phyloP scores from a whole-genome alignment of 64 coral and sea anemone genomes.

The Porites australiensis region DNA sequence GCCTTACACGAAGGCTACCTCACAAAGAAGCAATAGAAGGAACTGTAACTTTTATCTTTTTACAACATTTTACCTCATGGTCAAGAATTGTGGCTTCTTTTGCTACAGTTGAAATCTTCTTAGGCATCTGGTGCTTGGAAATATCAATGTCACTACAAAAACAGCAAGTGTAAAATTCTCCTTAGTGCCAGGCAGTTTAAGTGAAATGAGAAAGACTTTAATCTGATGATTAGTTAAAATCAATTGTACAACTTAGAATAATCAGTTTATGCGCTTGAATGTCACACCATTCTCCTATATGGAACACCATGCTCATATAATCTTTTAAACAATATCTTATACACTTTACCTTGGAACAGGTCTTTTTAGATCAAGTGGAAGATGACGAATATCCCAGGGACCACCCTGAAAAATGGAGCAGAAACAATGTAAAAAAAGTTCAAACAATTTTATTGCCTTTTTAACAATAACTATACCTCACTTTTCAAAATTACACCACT shows the following conservation, averaged over 20 bases:
- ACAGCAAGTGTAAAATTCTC: not conserved
- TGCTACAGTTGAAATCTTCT: slow-evolving; percentile 66
- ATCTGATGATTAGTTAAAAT: no score
- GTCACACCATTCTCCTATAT: no score
- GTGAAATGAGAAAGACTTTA: not conserved
- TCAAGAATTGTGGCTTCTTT: slow-evolving; percentile 72
- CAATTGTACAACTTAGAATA: no score
- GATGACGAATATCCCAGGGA: slow-evolving; percentile 76
- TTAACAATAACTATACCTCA: no score
- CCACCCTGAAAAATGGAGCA: slow-evolving; percentile 75
- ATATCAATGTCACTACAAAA: slow-evolving; percentile 78
- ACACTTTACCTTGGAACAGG: slow-evolving; percentile 83
- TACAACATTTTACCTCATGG: slow-evolving; percentile 48
- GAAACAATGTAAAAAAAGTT: not conserved
- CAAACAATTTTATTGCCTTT: not conserved
- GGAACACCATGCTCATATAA: no score
- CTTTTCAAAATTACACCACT: no score
- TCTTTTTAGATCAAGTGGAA: slow-evolving; percentile 65
- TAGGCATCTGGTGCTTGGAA: slow-evolving; percentile 73
- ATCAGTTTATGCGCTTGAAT: no score
- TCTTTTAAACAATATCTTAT: no score
- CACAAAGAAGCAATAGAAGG: no score
- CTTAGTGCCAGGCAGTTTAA: not conserved
- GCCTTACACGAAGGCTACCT: no score
- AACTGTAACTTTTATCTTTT: no score